A percentile compares a stretch with the other conserved stretches of the same genome.
Evolutionary conservation across 2,888 invertebrate genomes (phyloP).

Genomic region (Spisula subtruncata): DNA sequence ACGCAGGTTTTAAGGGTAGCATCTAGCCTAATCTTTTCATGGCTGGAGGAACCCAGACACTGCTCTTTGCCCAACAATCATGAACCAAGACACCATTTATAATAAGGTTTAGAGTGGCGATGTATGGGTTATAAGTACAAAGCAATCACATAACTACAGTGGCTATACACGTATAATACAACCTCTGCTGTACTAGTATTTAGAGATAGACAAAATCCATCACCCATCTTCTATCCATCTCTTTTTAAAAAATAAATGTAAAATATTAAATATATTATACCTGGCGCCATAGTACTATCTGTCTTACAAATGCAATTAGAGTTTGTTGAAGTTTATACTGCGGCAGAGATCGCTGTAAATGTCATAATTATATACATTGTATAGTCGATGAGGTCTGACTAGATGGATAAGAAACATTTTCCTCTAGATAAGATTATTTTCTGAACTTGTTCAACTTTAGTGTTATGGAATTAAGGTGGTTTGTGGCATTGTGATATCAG

Average conservation of each 20-base stretch:
- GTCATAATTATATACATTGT: not conserved
- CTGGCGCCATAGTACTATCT: not conserved
- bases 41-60: too few species aligned
- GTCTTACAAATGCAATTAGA: not conserved
- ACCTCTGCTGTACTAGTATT: too few species aligned
- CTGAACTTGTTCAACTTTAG: slow-evolving; percentile 7
- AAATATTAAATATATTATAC: not conserved
- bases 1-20: too few species aligned
- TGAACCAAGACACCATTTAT: too few species aligned
- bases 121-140: too few species aligned
- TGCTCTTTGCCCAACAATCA: too few species aligned
- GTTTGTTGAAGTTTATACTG: not conserved
- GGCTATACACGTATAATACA: too few species aligned
- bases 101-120: too few species aligned
- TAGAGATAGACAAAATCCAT: too few species aligned
- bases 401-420: not conserved
- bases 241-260: not conserved
- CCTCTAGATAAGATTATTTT: slow-evolving; percentile 1
- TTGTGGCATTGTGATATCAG: not conserved
- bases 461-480: not conserved
- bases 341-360: not conserved
- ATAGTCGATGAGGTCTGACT: not conserved
- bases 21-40: too few species aligned
- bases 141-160: too few species aligned
- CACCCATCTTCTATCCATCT: not conserved